Evolutionary conservation across 2,888 invertebrate genomes (phyloP), one percentile per base, ranked within the genome.

Genomic region (Metalampra italica): DNA sequence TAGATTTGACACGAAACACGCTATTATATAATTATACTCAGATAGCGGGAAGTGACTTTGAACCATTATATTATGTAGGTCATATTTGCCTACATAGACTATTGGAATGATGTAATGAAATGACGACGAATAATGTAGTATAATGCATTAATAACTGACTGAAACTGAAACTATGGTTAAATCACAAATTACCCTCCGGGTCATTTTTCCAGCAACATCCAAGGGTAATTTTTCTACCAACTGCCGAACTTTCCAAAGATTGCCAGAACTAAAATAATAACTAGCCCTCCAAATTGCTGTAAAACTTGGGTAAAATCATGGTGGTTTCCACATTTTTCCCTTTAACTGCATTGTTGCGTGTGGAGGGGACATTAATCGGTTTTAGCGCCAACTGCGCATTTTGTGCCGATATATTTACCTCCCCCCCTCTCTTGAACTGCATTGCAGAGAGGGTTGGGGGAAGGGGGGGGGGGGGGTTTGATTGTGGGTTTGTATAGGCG

Each of bases 341-440:
- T 65, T 61, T 75, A 78, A 78, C 74, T 77, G 78, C 78, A 76
- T 59, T 60, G 71, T 83, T 66, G 84, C 84, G 84, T 84, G 84
- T 53, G 64, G 52, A 64, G 60, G 53, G 52, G 57, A 68, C 83
- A 83, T 83, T 82, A 82, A 82, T 83, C 75, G 77, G 76, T 68
- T 78, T 71, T 71, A 76, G 68, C 77, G 71, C 71, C 60, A 60
- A 62, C 64, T 70, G 73, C 71, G 71, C 75, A 67, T 72, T 78
- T 72, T 61, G 49, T 57, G 60, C 65, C 66, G 66, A 72, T 71
- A 68, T 71, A 74, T 71, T 64, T 53, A 54, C 53, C 55, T 60
- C 59, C 56, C 52, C 53, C 50, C 48, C 51, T 29, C 43, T 60
- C 62, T 57, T 63, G 66, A 69, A 66, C 78, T 78, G 79, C 78